Evolutionary conservation across 2,113 vertebrate species (phyloP), one percentile per base, ranked within the genome.

Genomic region (Danionella cerebrum): DNA sequence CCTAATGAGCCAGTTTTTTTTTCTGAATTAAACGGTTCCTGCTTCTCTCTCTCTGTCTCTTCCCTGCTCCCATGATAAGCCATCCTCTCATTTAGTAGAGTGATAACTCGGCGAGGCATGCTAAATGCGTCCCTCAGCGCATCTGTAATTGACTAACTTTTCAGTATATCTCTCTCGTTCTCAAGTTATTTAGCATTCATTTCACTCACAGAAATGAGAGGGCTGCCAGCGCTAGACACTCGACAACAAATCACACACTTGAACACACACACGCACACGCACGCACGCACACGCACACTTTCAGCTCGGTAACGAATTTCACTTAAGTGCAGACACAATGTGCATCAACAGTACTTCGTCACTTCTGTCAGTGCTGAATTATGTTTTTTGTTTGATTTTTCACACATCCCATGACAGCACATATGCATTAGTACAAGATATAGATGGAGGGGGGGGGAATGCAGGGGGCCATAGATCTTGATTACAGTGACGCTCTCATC

Each of bases 111-210:
- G 33, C 45, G 65, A 60, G 59, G 36, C 31, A 47, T 65, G 50
- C 68, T 69, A 58, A 53, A 59, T 44, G 58, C 41, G 42, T 76
- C 65, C 73, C 69, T 57, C 51, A 68, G 69, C 19, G 13, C 39
- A 64, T 65, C 45, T 57, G 68, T 75, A 76, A 76, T 76, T 72
- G 60, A 76, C 59, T 52, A 65, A 65, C 39, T 76, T 72, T 76
- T 65, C 14, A 21, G 21, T 53, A 35, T 24, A 57, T 53, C 54
- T 48, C 39, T 65, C 48, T 62, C 59, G 11, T 67, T 67, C 70
- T 60, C 35, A 48, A 42, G 60, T 72, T 62, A 72, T 76, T 72
- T 58, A 53, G 66, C 16, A 62, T 69, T 69, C 48, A 36, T 36
- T 65, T 65, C 59, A 54, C 53, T 69, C 18, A 11, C 36, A 19